Base-by-base conservation (phyloP, 2,113 vertebrate species). In the Misgurnus mizolepis region DNA sequence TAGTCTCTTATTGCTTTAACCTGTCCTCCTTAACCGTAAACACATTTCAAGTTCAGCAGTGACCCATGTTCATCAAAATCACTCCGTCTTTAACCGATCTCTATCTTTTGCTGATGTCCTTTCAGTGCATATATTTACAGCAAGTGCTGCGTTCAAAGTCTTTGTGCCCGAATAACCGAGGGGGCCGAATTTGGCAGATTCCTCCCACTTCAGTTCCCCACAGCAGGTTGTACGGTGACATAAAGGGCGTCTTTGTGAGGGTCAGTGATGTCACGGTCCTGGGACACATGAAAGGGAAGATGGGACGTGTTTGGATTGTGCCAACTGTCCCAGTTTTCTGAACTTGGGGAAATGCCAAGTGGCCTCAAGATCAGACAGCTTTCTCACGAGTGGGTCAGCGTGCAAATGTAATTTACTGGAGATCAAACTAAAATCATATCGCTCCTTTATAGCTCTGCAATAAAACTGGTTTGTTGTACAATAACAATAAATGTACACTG, bases 221-320 rank as follows among this genome's bases (percentile, higher is more conserved):
- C 67, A 60, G 60, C 65, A 80, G 56, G 85, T 87, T 84, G 79
- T 79, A 58, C 83, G 56, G 45, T 60, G 80, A 81, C 83, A 80
- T 86, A 87, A 88, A 90, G 85, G 78, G 80, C 22, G 58, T 83
- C 87, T 87, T 88, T 89, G 88, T 90, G 58, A 82, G 67, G 82
- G 82, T 89, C 85, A 85, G 78, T 78, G 85, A 88, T 88, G 86
- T 84, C 81, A 86, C 83, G 78, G 78, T 78, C 81, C 66, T 11
- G 14, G 3, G 4, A 53, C 50, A 53, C 15, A 67, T 60, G 39
- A 39, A 43, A 49, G 43, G 47, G 43, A 55, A 40, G n/a, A n/a
- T 62, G 39, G 18, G n/a, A 56, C 15, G 34, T 11, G 18, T 84
- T 65, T 68, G 22, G 72, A 82, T 72, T 49, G 67, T 67, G 68